Evolutionary conservation across 2,113 vertebrate genomes (phyloP).

Genomic region (Tragelaphus buxtoni): DNA sequence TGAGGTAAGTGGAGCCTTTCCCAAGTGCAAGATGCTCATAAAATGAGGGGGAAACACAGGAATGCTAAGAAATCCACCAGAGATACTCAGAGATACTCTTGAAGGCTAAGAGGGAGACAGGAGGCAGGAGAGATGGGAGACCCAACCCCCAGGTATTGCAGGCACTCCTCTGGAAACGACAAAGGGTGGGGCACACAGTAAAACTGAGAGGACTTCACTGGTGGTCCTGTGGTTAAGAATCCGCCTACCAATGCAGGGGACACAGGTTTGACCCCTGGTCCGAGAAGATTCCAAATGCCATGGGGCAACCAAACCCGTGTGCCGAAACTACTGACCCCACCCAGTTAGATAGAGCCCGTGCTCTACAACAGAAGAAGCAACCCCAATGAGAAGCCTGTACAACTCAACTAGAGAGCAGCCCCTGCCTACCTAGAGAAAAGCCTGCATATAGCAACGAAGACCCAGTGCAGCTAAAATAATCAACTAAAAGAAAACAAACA

Average conservation of each 20-base stretch:
- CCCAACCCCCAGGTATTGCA: background rate
- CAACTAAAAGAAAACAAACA: background rate
- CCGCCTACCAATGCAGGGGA: background rate
- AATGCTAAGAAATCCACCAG: background rate
- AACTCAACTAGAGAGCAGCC: background rate
- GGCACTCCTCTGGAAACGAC: background rate
- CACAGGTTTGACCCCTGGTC: background rate
- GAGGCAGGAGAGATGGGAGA: background rate
- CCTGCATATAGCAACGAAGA: background rate
- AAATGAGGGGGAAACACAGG: background rate
- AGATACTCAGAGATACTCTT: background rate
- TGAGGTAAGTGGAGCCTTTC: background rate
- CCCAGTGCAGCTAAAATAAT: background rate
- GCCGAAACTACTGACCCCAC: background rate
- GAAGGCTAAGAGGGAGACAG: background rate
- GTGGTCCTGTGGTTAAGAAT: background rate
- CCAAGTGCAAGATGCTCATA: background rate
- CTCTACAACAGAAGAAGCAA: background rate
- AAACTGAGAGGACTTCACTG: background rate
- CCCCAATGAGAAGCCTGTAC: background rate
- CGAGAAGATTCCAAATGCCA: background rate
- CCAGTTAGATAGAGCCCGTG: background rate
- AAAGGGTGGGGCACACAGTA: background rate
- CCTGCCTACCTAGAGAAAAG: background rate
- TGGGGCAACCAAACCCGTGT: background rate